A percentile compares a stretch with the other conserved stretches of the same genome.
Evolutionary conservation across 2,888 invertebrate genomes (phyloP).

Genomic region (Pterobdella sp.): DNA sequence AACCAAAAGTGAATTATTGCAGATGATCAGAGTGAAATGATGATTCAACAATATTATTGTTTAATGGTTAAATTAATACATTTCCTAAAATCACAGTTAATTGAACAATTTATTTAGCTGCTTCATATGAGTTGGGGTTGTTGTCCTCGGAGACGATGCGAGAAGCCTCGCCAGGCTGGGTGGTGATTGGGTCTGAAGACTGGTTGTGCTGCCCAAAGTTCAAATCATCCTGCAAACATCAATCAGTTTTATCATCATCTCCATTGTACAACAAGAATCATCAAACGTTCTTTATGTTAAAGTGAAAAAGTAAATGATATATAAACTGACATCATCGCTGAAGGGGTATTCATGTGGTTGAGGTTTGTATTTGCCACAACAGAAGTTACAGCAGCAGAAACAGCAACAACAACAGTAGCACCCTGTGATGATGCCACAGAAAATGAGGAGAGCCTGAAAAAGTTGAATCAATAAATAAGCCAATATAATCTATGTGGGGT

Average conservation of each 20-base stretch:
- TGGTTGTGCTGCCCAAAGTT: background rate
- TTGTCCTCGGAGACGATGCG: constrained; percentile 13
- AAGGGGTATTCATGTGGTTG: constrained; percentile 64
- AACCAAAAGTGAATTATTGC: too few species aligned
- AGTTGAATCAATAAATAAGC: constrained; percentile 18
- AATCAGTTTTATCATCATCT: background rate
- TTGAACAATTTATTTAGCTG: background rate
- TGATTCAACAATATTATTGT: background rate
- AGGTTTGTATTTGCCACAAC: constrained; percentile 93
- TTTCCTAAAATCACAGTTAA: background rate
- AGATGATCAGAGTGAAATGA: background rate
- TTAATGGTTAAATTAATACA: background rate
- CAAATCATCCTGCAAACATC: constrained; percentile 2
- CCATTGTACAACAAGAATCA: background rate
- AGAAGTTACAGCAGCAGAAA: constrained; percentile 96
- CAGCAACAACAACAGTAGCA: constrained; percentile 73
- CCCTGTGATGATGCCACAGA: constrained; percentile 81
- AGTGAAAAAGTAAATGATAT: too few species aligned
- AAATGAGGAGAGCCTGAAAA: constrained; percentile 59
- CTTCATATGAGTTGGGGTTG: background rate
- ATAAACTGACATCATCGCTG: background rate
- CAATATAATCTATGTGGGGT: background rate
- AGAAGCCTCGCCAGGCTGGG: background rate
- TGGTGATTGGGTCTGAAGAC: background rate
- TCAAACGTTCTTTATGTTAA: too few species aligned